Evolutionary conservation across 2,797 vertebrate genomes (phyloP).

Genomic region (Cyclopterus lumpus): DNA sequence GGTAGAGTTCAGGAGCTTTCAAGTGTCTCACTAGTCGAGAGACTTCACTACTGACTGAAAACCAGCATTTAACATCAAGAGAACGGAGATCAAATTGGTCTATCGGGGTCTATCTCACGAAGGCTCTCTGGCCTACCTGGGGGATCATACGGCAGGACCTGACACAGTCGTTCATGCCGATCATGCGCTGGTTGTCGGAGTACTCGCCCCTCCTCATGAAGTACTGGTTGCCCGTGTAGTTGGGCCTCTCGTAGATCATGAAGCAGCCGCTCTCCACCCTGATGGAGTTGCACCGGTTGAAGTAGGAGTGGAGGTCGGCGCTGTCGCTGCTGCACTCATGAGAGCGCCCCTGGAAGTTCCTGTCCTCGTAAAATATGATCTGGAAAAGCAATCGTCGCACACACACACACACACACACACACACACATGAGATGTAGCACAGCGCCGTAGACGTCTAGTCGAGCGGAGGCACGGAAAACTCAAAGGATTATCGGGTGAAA

Average conservation of each 20-base stretch:
- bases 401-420: neutral
- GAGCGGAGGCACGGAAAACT: neutral
- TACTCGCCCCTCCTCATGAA: slow-evolving; percentile 86
- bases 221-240: slow-evolving; percentile 88
- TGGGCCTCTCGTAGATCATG: slow-evolving; percentile 86
- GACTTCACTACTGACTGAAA: neutral
- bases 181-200: slow-evolving; percentile 82
- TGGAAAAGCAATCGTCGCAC: slow-evolving; percentile 35
- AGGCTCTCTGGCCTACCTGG: slow-evolving; percentile 58
- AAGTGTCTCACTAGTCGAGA: neutral
- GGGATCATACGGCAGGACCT: slow-evolving; percentile 81
- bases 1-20: neutral
- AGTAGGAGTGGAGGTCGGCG: slow-evolving; percentile 83
- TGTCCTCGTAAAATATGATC: slow-evolving; percentile 84
- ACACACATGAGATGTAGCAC: neutral
- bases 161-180: slow-evolving; percentile 80
- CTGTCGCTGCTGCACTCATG: slow-evolving; percentile 83
- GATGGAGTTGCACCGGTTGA: slow-evolving; percentile 87
- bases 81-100: neutral
- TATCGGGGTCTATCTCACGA: neutral
- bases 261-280: slow-evolving; percentile 86
- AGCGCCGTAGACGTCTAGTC: neutral
- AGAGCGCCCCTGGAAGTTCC: slow-evolving; percentile 78
- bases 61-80: neutral
- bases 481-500: neutral